Base-by-base conservation (phyloP, 2,113 vertebrate genomes). In the Tor tambroides region DNA sequence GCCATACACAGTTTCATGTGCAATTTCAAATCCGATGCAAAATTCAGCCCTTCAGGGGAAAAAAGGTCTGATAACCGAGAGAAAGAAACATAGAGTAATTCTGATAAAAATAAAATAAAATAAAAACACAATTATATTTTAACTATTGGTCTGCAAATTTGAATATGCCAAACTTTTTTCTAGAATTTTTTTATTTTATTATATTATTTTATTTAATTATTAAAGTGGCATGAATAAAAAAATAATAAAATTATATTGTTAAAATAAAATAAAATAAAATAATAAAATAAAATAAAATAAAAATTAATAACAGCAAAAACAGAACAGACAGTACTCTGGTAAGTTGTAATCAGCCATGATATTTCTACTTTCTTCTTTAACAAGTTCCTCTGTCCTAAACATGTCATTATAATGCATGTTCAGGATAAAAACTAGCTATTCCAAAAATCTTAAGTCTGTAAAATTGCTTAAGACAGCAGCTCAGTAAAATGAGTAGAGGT, bases 401-500 rank as follows among this genome's bases (percentile, higher is more conserved):
- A 41, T 74, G 71, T 74, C 21, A 41, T 10, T 74, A 41, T n/a
- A 74, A 74, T n/a, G 35, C 5, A 11, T n/a, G 9, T n/a, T 77
- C 43, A 28, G 12, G 2, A 7, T 49, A 28, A 9, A 76, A 49
- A 49, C n/a, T n/a, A n/a, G n/a, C n/a, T 17, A 49, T 77, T 77
- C 6, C 0, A 15, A 49, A 49, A 76, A 76, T 43, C 21, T 72
- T 1, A 41, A 41, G 71, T n/a, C 71, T 74, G 9, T 41, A n/a
- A 38, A 74, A 74, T 74, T 41, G 71, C 35, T 72, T 72, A 35
- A 56, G 76, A 79, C 10, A 56, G 28, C 10, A 56, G 28, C 76
- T 56, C 76, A 35, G 30, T 35, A 79, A 79, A 56, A 79, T n/a
- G 51, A 35, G 17, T 23, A 54, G 19, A 32, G 76, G 76, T 79